Conservation (phyloP, 64 coral and sea anemone genomes). For the Porites lutea region DNA sequence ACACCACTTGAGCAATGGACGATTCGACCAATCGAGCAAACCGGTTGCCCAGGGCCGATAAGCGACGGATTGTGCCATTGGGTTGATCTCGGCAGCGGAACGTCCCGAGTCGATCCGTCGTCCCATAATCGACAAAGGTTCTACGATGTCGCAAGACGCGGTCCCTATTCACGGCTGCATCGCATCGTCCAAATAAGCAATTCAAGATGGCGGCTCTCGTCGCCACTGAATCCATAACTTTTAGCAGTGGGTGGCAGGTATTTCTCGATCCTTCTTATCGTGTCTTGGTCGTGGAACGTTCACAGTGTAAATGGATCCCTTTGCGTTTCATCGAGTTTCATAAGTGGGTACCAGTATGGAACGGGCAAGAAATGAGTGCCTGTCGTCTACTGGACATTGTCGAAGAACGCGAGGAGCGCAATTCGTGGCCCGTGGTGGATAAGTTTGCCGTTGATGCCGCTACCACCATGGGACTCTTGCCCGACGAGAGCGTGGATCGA, state of each 20-base stretch:
- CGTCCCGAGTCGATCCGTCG: background rate
- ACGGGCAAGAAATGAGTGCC: background rate
- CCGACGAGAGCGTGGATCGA: background rate
- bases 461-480: background rate
- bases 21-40: background rate
- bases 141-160: background rate
- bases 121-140: background rate
- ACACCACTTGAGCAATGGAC: no score
- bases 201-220: background rate
- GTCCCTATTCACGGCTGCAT: background rate
- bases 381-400: background rate
- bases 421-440: background rate
- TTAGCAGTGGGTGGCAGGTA: background rate
- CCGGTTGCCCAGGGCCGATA: background rate
- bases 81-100: background rate
- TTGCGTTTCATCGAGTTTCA: background rate
- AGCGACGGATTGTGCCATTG: background rate
- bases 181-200: background rate
- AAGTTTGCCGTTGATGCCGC: background rate
- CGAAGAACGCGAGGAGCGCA: background rate
- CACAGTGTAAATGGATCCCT: background rate
- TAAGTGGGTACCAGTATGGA: background rate
- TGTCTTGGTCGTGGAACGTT: background rate
- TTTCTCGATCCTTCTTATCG: background rate
- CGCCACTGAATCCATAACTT: background rate